Conservation (phyloP, 2,888 invertebrate species). For the Parthenolecanium corni region DNA sequence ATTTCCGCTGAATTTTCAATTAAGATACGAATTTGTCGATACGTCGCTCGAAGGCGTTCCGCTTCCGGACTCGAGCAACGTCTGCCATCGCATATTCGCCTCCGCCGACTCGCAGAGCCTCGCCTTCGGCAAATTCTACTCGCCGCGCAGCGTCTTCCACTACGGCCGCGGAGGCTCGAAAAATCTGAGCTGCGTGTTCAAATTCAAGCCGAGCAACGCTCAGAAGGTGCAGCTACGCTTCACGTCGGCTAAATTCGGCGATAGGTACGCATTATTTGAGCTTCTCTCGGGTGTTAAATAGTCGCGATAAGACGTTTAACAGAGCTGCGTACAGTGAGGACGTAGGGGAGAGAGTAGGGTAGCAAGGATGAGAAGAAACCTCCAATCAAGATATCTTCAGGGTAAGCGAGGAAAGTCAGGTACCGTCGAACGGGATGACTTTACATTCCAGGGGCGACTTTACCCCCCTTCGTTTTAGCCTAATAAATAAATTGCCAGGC, state of each 20-base stretch:
- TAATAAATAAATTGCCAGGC: no score
- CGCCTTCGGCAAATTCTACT: slow-evolving; percentile 48
- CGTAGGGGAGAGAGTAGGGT: no score
- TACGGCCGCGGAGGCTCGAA: slow-evolving; percentile 69
- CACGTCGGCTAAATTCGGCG: slow-evolving; percentile 45
- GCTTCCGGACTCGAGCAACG: slow-evolving; percentile 44
- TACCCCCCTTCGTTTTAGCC: no score
- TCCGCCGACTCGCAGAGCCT: slow-evolving; percentile 32
- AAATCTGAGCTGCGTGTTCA: slow-evolving; percentile 60
- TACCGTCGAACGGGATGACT: no score
- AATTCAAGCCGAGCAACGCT: slow-evolving; percentile 51
- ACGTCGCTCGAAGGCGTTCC: slow-evolving; percentile 55
- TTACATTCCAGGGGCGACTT: no score
- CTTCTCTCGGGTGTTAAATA: no score
- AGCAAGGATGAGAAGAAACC: no score
- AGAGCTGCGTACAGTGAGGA: no score
- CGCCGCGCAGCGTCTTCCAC: slow-evolving; percentile 68
- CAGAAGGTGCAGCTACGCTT: slow-evolving; percentile 21
- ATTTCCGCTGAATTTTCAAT: slow-evolving; percentile 62
- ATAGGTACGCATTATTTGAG: slow-evolving; percentile 43
- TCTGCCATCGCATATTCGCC: slow-evolving; percentile 48
- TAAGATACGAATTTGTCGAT: slow-evolving; percentile 74
- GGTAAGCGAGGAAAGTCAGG: no score
- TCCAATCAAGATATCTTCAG: no score
- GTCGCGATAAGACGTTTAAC: no score